Evolutionary conservation across 2,113 vertebrate species (phyloP), one percentile per base, ranked within the genome.

Genomic region (Crotalus viridis): DNA sequence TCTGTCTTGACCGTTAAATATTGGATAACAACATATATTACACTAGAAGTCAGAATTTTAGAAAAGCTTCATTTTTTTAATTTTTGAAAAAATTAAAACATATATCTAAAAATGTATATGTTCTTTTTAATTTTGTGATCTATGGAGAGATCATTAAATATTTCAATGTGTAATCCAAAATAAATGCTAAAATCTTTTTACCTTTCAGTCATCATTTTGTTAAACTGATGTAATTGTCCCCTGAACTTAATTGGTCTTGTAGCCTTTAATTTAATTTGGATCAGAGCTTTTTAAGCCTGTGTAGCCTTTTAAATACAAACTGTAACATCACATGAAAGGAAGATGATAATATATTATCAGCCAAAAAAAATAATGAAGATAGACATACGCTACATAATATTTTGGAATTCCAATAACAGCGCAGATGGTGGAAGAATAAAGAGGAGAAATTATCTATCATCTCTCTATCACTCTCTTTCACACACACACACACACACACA

Each of bases 321-420:
- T 28, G 10, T 74, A 92, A 69, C 57, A 85, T 57, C 56, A 59
- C 26, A 9, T 91, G 43, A 61, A 48, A 87, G 59, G 22, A 92
- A 55, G 43, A 48, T 24, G 17, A 51, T 28, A 39, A 87, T 9
- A 57, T 64, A 51, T 90, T 88, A 95, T 9, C 91, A 95, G 33
- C 74, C 90, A n/a, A 52, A 56, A 94, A 85, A 96, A 94, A 46
- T 92, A 94, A 39, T 93, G 33, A 88, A 52, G 21, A 52, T 28
- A 43, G n/a, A 26, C 13, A 51, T 19, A 19, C n/a, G 33, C 85
- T 89, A 9, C 24, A 85, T 57, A 57, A 46, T 39, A 89, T 55
- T 92, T 69, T 59, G n/a, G 5, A 39, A 69, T 33, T 19, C 55
- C 15, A 56, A 57, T 21, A 56, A 46, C 26, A 85, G 1, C 28